Percentiles rank a stretch among this genome's conserved stretches.
phyloP scores from a whole-genome alignment of 2,797 vertebrate species.

The Pangasius larnaudii region DNA sequence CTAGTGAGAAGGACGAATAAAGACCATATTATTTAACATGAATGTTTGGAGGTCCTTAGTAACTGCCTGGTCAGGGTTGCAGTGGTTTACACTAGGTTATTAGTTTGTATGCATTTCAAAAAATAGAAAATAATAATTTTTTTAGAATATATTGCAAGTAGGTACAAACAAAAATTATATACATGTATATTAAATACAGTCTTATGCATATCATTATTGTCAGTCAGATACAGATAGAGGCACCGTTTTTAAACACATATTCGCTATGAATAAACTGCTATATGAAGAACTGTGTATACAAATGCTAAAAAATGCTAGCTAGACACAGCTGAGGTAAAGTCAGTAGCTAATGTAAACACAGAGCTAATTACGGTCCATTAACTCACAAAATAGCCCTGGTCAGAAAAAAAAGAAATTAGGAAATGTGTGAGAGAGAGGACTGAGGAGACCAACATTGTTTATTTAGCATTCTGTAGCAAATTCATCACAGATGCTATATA shows the following conservation, averaged over 20 bases:
- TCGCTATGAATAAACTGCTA: neutral
- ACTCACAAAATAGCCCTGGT: neutral
- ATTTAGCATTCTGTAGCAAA: neutral
- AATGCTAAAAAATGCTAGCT: neutral
- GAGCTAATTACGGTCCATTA: neutral
- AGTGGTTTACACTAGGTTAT: neutral
- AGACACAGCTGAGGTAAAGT: neutral
- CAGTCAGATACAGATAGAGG: no score
- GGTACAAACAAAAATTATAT: neutral
- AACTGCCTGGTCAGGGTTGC: neutral
- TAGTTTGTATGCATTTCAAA: neutral
- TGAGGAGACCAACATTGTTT: neutral
- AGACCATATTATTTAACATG: neutral
- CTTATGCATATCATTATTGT: neutral
- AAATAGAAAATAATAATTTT: neutral
- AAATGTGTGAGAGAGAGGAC: neutral
- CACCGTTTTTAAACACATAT: neutral
- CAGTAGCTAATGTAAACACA: neutral
- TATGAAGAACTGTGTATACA: neutral
- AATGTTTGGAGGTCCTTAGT: neutral
- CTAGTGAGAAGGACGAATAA: neutral
- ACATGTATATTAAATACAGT: neutral
- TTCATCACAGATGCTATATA: neutral
- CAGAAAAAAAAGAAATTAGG: neutral
- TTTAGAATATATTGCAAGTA: neutral